Base-by-base conservation (phyloP, 1,140 invertebrate genomes). In the Monomorium pharaonis region DNA sequence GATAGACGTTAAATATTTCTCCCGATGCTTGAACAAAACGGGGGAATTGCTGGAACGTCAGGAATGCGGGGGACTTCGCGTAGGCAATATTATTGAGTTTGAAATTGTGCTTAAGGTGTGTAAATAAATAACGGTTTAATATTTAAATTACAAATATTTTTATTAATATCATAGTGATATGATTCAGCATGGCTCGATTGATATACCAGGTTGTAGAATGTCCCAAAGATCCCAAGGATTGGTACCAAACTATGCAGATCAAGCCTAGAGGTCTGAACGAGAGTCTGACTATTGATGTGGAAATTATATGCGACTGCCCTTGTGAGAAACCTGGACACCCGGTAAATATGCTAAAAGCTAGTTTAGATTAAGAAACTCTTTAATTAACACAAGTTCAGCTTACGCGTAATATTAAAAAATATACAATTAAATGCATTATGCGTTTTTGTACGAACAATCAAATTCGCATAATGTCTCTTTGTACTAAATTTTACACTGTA, bases 241-340 rank as follows among this genome's bases (percentile, higher is more conserved):
- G 96, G 96, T 95, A 95, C 2, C 96, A 97, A 92, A 96, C 92
- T 18, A 96, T 98, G 83, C 92, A 96, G 84, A 97, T 98, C 65
- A 97, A 97, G 93, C 97, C 97, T 4, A 96, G 97, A 76, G 97
- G 97, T 51, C 95, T 98, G 27, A 96, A 96, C 75, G 98, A 98
- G 92, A 97, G 96, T 91, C 92, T 98, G 21, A 95, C 93, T 6
- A 94, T 98, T 60, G 96, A 98, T 54, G 89, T 98, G 62, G 96
- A 97, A 81, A 95, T 98, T 88, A 95, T 98, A 33, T 98, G 97
- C 90, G 95, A 97, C 69, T 98, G 98, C 94, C 95, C 96, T 30
- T 98, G 97, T 93, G 97, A 97, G 92, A 92, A 93, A 70, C 93
- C 95, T 6, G 96, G 95, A 58, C 90, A 96, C 92, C 76, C 87